These are phyloP conservation scores for Drosophila takahashii DNA, from an alignment of 1,140 invertebrate species.

Conservation along the genomic window DNA sequence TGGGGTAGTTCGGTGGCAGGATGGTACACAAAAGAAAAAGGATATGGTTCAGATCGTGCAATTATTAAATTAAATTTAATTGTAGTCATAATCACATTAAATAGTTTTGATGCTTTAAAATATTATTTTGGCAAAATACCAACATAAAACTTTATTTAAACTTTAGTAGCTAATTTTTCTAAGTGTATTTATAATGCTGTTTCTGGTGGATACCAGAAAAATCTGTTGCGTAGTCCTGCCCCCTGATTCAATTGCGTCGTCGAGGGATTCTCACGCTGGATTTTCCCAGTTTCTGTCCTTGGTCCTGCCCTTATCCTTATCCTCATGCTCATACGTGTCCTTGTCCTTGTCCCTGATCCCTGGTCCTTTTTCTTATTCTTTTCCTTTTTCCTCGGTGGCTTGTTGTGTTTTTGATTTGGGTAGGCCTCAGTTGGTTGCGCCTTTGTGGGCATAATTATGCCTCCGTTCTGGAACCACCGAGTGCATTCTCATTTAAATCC, in stretches of 20 bases:
- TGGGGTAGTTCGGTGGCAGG: conserved; percentile 31
- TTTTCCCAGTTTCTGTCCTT: conserved; percentile 50
- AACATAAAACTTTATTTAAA: background rate
- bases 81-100: no score
- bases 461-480: conserved; percentile 31
- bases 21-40: conserved; percentile 18
- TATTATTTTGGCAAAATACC: no score
- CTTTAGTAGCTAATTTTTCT: background rate
- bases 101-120: no score
- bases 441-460: conserved; percentile 50
- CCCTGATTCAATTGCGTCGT: conserved; percentile 43
- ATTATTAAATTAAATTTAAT: no score
- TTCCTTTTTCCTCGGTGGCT: conserved; percentile 45
- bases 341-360: conserved; percentile 58
- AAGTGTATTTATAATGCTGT: conserved; percentile 4
- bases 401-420: conserved; percentile 72
- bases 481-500: conserved; percentile 74
- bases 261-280: conserved; percentile 50
- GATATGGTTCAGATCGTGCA: background rate
- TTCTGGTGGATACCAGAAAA: conserved; percentile 46
- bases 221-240: conserved; percentile 45
- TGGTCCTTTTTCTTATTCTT: conserved; percentile 17
- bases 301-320: conserved; percentile 42
- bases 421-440: conserved; percentile 53
- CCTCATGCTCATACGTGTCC: conserved; percentile 48